A percentile compares a stretch with the other conserved stretches of the same genome.
phyloP scores from a whole-genome alignment of 2,113 vertebrate species.

The Rhinopomastus cyanomelas region DNA sequence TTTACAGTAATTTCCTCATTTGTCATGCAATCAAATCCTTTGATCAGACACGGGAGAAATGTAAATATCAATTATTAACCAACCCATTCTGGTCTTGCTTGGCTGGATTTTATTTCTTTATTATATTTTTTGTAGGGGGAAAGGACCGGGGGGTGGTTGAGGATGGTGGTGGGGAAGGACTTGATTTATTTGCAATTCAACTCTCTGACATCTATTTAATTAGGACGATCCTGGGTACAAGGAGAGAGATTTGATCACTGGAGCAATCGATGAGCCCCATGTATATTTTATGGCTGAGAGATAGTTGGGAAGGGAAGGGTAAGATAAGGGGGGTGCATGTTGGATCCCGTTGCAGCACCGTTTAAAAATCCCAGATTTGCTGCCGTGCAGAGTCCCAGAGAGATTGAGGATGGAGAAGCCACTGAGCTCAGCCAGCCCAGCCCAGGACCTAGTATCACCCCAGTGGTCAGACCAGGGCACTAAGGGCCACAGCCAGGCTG shows the following conservation, averaged over 20 bases:
- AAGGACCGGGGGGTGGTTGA: too few relatives aligned
- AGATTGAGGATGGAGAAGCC: too few relatives aligned
- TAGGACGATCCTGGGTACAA: neutral
- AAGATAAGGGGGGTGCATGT: neutral
- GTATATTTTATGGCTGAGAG: slow-evolving; percentile 40
- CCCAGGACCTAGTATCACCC: too few relatives aligned
- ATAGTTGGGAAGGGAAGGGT: neutral
- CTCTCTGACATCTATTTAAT: slow-evolving; percentile 3
- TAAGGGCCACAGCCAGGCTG: too few relatives aligned
- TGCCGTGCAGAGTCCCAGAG: too few relatives aligned
- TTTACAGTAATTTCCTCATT: slow-evolving; percentile 67
- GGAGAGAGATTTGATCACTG: slow-evolving; percentile 2
- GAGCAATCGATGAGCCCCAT: neutral
- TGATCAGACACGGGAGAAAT: slow-evolving; percentile 67
- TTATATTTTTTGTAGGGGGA: neutral
- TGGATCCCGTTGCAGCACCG: neutral
- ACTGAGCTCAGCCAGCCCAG: too few relatives aligned
- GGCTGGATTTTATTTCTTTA: neutral
- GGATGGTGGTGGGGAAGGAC: neutral
- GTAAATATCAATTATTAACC: slow-evolving; percentile 68
- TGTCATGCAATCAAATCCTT: slow-evolving; percentile 67
- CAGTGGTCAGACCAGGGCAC: too few relatives aligned
- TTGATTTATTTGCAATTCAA: slow-evolving; percentile 41
- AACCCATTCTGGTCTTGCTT: slow-evolving; percentile 34
- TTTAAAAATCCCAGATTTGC: slow-evolving; percentile 23